phyloP scores from a whole-genome alignment of 2,888 invertebrate species.

The Cheilosia vernalis region DNA sequence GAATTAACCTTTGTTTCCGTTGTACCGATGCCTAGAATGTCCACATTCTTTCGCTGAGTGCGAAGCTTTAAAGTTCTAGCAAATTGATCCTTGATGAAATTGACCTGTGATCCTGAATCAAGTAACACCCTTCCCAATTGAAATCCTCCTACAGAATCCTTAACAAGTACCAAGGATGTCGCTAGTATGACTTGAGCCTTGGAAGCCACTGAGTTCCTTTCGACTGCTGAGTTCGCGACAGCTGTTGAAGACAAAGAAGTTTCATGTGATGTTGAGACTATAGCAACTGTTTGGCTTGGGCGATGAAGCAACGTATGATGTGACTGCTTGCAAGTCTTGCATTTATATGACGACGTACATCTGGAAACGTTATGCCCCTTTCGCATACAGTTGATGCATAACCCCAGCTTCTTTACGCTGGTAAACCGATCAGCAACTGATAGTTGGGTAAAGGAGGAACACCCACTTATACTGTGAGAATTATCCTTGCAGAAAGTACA shows the following conservation, averaged over 20 bases:
- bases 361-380: conserved; percentile 44
- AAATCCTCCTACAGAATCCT: too few species aligned
- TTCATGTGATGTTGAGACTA: background rate
- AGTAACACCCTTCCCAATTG: too few species aligned
- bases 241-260: background rate
- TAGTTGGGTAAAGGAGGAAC: conserved; percentile 22
- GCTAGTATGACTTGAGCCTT: too few species aligned
- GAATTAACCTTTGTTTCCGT: too few species aligned
- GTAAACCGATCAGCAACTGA: conserved; percentile 38
- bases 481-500: conserved; percentile 22
- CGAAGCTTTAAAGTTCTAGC: too few species aligned
- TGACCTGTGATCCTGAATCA: too few species aligned
- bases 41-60: too few species aligned
- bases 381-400: conserved; percentile 65
- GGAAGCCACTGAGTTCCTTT: conserved; percentile 12
- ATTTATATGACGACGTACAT: conserved; percentile 44
- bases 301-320: conserved; percentile 60
- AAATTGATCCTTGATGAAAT: too few species aligned
- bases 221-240: background rate
- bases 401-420: conserved; percentile 29
- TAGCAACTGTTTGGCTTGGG: background rate
- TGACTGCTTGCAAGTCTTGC: conserved; percentile 32
- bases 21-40: too few species aligned
- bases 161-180: too few species aligned
- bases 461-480: conserved; percentile 43